These are phyloP conservation scores for Nomada ruficornis DNA, from an alignment of 2,888 invertebrate genomes.

Conservation along the genomic window DNA sequence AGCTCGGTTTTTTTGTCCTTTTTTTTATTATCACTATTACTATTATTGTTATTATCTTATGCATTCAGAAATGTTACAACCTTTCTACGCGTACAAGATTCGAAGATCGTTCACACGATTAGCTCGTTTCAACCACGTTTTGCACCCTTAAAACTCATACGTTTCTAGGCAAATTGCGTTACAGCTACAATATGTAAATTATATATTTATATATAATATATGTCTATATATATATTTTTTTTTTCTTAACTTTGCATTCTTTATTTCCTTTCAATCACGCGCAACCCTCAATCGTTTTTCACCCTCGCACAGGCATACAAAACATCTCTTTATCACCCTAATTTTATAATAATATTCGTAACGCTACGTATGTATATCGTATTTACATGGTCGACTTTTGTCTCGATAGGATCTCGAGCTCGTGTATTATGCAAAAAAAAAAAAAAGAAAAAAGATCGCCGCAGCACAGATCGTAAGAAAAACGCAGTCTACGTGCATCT, in stretches of 20 bases:
- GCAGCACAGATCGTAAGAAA: constrained; percentile 43
- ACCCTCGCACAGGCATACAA: background rate
- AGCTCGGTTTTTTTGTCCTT: constrained; percentile 73
- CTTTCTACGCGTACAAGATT: constrained; percentile 78
- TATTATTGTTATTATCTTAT: constrained; percentile 71
- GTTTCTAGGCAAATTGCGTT: constrained; percentile 42
- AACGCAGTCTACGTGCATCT: constrained; percentile 5
- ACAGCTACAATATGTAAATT: constrained; percentile 52
- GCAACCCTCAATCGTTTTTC: background rate
- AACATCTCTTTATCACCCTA: background rate
- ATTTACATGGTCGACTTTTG: constrained; percentile 61
- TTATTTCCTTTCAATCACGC: background rate
- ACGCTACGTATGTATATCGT: constrained; percentile 50
- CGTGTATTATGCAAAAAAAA: constrained; percentile 43
- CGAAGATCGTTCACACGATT: constrained; percentile 73
- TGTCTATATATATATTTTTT: constrained; percentile 39
- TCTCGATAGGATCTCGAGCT: background rate
- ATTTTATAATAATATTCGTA: constrained; percentile 21
- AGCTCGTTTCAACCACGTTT: constrained; percentile 47
- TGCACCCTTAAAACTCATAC: constrained; percentile 33
- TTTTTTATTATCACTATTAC: constrained; percentile 61
- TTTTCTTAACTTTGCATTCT: constrained; percentile 21
- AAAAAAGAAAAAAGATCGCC: constrained; percentile 48
- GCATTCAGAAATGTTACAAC: constrained; percentile 82
- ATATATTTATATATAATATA: constrained; percentile 42